Conservation (phyloP, 2,797 vertebrate species). For the Amniataba percoides region DNA sequence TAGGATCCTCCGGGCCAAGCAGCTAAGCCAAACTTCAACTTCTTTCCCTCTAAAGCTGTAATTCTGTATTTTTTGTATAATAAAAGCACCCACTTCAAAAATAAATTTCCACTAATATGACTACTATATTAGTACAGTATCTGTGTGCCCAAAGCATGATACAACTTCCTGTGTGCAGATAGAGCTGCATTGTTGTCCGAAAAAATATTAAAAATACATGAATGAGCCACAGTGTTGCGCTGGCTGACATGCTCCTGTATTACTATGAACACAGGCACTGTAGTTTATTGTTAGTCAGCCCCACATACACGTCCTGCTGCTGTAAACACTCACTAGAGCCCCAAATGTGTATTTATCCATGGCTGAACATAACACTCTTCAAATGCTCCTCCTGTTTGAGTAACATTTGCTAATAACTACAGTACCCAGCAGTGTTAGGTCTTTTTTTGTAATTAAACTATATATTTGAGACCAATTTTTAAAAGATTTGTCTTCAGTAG, state of each 20-base stretch:
- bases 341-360: constrained; percentile 1
- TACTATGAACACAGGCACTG: background rate
- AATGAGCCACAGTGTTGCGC: background rate
- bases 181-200: background rate
- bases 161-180: background rate
- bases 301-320: background rate
- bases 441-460: background rate
- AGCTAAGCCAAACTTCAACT: background rate
- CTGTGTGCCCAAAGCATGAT: background rate
- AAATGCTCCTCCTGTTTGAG: background rate
- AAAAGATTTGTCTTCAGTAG: background rate
- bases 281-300: background rate
- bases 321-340: background rate
- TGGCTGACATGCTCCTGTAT: background rate
- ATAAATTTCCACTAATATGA: background rate
- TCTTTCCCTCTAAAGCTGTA: no score
- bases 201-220: background rate
- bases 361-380: constrained; percentile 9
- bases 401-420: background rate
- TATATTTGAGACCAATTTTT: background rate
- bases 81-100: background rate
- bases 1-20: background rate
- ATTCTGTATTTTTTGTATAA: background rate
- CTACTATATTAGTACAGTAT: no score
- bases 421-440: background rate